Percentiles rank a stretch among this genome's conserved stretches.
phyloP scores from a whole-genome alignment of 2,113 vertebrate genomes.

The Phalacrocorax aristotelis region DNA sequence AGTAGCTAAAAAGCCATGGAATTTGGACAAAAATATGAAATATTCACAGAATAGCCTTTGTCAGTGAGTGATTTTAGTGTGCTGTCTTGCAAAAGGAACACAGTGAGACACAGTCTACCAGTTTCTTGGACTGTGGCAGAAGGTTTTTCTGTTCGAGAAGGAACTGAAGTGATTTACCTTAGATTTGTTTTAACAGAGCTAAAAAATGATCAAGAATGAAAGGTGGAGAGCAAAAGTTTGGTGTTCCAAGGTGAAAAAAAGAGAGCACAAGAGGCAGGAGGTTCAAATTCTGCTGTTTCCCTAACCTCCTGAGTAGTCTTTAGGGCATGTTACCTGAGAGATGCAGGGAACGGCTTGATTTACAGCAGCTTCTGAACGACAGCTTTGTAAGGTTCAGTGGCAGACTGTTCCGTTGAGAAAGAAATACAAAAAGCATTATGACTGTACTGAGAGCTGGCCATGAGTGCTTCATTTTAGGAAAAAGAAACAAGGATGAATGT shows the following conservation, averaged over 20 bases:
- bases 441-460: not conserved
- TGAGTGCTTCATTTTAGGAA: not conserved
- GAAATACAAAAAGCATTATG: not conserved
- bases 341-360: not conserved
- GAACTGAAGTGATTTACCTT: not conserved
- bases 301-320: not conserved
- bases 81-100: not conserved
- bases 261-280: not conserved
- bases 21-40: not conserved
- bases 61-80: not conserved
- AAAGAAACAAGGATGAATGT: not conserved
- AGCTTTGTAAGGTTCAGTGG: not conserved
- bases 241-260: not conserved
- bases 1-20: not conserved
- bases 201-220: not conserved
- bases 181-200: not conserved
- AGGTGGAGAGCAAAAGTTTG: not conserved
- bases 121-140: not conserved
- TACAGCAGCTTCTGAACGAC: not conserved
- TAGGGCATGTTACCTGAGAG: not conserved
- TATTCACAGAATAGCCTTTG: not conserved
- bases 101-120: not conserved
- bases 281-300: not conserved
- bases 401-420: not conserved
- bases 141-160: not conserved